Evolutionary conservation across 2,888 invertebrate species (phyloP).

Genomic region (Lochmaea crataegi): DNA sequence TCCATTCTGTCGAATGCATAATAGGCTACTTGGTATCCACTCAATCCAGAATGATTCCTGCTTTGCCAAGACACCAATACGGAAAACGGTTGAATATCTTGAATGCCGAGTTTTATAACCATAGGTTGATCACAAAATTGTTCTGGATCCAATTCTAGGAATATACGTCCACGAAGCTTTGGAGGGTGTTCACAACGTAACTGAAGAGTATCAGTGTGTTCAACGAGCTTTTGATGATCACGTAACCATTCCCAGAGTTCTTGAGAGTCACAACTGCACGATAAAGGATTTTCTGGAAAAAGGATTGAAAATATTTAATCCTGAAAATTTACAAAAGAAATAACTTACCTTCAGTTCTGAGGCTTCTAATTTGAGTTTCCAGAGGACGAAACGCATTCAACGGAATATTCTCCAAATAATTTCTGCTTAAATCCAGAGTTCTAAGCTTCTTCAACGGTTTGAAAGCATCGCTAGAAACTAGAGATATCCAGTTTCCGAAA

Average conservation of each 20-base stretch:
- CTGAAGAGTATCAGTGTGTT: conserved; percentile 68
- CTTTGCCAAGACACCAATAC: conserved; percentile 91
- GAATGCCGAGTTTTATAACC: conserved; percentile 85
- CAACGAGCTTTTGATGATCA: conserved; percentile 83
- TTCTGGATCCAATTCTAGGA: conserved; percentile 82
- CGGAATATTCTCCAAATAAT: conserved; percentile 84
- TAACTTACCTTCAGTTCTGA: conserved; percentile 82
- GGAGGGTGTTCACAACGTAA: conserved; percentile 87
- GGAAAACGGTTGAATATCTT: conserved; percentile 89
- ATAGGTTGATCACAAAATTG: conserved; percentile 88
- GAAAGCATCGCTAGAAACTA: conserved; percentile 82
- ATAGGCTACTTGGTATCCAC: conserved; percentile 88
- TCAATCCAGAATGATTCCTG: conserved; percentile 85
- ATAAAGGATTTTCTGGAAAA: conserved; percentile 91
- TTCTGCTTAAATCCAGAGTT: conserved; percentile 82
- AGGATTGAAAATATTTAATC: too few relatives aligned
- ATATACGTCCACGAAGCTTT: conserved; percentile 79
- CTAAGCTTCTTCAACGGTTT: conserved; percentile 80
- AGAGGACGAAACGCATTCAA: conserved; percentile 81
- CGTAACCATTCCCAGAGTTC: conserved; percentile 93
- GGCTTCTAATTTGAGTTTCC: conserved; percentile 83
- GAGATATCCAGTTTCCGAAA: conserved; percentile 85
- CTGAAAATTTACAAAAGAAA: conserved; percentile 35
- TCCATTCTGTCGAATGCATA: conserved; percentile 75
- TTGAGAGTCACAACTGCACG: conserved; percentile 90